Base-by-base conservation (phyloP, 2,797 vertebrate genomes). In the Psittacula echo region DNA sequence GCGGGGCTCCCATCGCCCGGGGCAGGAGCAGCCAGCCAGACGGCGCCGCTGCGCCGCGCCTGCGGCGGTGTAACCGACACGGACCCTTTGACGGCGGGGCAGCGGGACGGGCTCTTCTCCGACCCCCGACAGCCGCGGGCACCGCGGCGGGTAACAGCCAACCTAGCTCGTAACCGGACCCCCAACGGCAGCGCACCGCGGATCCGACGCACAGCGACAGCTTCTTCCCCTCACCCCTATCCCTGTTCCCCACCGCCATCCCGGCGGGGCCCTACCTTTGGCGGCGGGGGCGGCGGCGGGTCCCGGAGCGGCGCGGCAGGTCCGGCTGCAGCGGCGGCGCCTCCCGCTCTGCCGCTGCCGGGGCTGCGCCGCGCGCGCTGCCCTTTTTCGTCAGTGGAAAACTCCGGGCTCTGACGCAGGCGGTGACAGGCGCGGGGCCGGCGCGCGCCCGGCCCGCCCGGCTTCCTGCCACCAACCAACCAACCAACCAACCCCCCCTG, bases 361-460 rank as follows among this genome's bases (percentile, higher is more conserved):
- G 79, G 62, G 89, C 68, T 74, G 71, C 79, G 64, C 93, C 67
- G 81, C 47, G 85, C 93, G 94, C 92, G 92, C 87, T 90, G 90
- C 94, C 93, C 90, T 93, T 94, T 92, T 92, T 84, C 95, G 98
- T 99, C 99, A 99, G 98, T 99, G 99, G 99, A 99, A 99, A 99
- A 99, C 98, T 99, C 99, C 99, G 98, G 73, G 95, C 96, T 93
- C 95, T 96, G 95, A 96, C 95, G 96, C 94, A 95, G 94, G 94
- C 92, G 90, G 94, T 77, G 94, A 93, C 94, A 83, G 74, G 83
- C 62, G 87, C 82, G 86, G 60, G 82, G 90, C 90, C 68, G 87
- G 87, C 81, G 51, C 51, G 62, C 14, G n/a, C 60, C 82, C 87
- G 81, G 81, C 86, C 85, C 90, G 93, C 86, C 90, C 90, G 90